Conservation (phyloP, 2,797 vertebrate species). For the Sparus aurata region DNA sequence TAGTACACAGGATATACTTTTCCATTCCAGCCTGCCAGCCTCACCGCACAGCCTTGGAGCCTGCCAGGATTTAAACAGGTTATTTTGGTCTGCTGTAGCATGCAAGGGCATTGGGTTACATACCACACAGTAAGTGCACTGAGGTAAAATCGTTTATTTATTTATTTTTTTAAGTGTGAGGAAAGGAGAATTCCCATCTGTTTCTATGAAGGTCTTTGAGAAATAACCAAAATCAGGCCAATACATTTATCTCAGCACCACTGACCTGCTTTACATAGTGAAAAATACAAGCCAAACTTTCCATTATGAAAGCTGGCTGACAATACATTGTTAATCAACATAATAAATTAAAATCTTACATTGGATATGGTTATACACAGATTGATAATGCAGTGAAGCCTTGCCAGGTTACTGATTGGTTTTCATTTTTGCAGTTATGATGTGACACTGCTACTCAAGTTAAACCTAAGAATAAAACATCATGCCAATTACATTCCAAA, state of each 20-base stretch:
- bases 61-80: conserved; percentile 55
- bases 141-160: conserved; percentile 22
- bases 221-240: background rate
- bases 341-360: conserved; percentile 24
- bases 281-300: background rate
- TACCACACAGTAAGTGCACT: background rate
- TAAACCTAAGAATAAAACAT: background rate
- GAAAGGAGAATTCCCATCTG: background rate
- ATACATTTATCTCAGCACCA: background rate
- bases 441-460: background rate
- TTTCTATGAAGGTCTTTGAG: background rate
- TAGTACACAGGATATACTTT: conserved; percentile 7
- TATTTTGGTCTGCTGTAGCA: conserved; percentile 61
- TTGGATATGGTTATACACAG: background rate
- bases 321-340: background rate
- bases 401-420: background rate
- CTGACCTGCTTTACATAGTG: background rate
- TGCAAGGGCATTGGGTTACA: conserved; percentile 43
- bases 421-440: background rate
- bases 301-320: background rate
- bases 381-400: background rate
- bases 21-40: conserved; percentile 3
- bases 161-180: background rate
- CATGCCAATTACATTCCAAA: background rate
- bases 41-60: background rate